phyloP scores from a whole-genome alignment of 2,888 invertebrate species.

The Embidobia sp. region DNA sequence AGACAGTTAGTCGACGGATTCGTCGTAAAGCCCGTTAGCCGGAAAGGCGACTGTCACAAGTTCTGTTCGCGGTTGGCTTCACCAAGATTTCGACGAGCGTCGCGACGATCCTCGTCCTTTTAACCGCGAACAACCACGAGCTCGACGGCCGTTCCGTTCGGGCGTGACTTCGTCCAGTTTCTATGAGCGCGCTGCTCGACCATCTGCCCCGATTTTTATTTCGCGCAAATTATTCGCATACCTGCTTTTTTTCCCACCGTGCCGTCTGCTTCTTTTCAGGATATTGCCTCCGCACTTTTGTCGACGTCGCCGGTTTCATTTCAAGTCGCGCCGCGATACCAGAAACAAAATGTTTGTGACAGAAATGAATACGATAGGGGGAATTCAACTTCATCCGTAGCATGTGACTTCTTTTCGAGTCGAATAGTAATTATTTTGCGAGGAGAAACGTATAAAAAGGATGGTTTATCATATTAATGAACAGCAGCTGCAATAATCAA shows the following conservation, averaged over 20 bases:
- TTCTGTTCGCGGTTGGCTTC: slow-evolving; percentile 64
- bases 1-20: slow-evolving; percentile 68
- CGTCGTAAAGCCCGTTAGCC: slow-evolving; percentile 68
- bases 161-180: slow-evolving; percentile 63
- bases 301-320: slow-evolving; percentile 17
- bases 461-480: no score
- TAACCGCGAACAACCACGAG: slow-evolving; percentile 50
- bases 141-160: slow-evolving; percentile 37
- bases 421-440: no score
- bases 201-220: slow-evolving; percentile 44
- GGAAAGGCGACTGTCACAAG: slow-evolving; percentile 67
- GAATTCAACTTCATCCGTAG: no score
- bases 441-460: no score
- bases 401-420: no score
- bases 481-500: no score
- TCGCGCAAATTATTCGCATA: slow-evolving; percentile 46
- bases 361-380: not conserved
- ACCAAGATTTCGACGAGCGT: slow-evolving; percentile 62
- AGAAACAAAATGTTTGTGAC: slow-evolving; percentile 7
- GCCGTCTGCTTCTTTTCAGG: slow-evolving; percentile 23
- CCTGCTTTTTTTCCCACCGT: slow-evolving; percentile 21
- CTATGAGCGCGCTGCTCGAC: slow-evolving; percentile 41
- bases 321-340: slow-evolving; percentile 9
- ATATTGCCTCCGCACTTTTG: slow-evolving; percentile 27
- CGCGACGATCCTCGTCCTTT: slow-evolving; percentile 56